Conservation (phyloP, 92 coral and sea anemone species). For the Metridium senile region DNA sequence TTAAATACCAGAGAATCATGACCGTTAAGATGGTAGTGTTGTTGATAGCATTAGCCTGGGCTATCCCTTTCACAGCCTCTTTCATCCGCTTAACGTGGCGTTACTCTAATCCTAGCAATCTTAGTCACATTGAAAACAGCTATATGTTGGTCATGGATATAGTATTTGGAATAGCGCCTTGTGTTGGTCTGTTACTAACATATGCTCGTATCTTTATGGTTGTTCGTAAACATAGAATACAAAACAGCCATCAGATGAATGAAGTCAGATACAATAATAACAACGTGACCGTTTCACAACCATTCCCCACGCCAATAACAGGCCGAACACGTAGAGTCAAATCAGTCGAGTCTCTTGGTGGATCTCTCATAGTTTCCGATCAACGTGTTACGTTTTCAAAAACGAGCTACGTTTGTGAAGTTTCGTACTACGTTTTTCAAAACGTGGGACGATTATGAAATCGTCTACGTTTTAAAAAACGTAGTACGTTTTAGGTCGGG, state of each 20-base stretch:
- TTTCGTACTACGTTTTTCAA: too few species aligned
- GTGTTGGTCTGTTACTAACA: constrained; percentile 25
- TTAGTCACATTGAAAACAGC: constrained; percentile 10
- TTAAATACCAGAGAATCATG: constrained; percentile 55
- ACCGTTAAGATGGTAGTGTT: constrained; percentile 36
- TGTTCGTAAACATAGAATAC: constrained; percentile 43
- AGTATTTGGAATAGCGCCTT: constrained; percentile 45
- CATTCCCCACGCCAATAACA: not conserved
- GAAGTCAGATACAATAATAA: constrained; percentile 16
- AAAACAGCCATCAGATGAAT: constrained; percentile 11
- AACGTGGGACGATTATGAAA: too few species aligned
- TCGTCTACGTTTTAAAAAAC: too few species aligned
- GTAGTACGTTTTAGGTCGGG: too few species aligned
- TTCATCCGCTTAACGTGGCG: constrained; percentile 59
- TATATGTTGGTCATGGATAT: constrained; percentile 39
- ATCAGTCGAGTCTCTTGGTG: constrained; percentile 73
- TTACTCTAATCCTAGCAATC: constrained; percentile 6
- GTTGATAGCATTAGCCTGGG: constrained; percentile 56
- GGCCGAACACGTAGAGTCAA: constrained; percentile 25
- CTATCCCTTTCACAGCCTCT: constrained; percentile 44
- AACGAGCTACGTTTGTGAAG: too few species aligned
- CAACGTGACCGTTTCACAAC: not conserved
- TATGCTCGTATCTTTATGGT: constrained; percentile 41
- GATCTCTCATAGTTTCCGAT: too few species aligned
- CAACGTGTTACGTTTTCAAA: too few species aligned